A percentile compares a stretch with the other conserved stretches of the same genome.
These are phyloP conservation scores for Hippoglossus hippoglossus DNA, from an alignment of 2,797 vertebrate species.

Conservation along the genomic window DNA sequence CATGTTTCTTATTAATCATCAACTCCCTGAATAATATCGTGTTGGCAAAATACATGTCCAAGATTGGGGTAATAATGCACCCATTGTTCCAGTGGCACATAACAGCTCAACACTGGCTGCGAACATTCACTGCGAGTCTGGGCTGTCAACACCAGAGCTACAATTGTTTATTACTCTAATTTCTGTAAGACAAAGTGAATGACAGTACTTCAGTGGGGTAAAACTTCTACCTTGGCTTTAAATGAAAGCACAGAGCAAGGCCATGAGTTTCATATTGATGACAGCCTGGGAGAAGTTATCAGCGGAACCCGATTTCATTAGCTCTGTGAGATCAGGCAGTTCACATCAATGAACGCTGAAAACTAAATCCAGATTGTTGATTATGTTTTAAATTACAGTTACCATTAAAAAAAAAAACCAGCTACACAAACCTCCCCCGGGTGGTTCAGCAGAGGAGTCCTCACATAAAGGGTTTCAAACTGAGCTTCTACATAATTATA, in stretches of 20 bases:
- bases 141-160: slow-evolving; percentile 25
- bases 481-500: slow-evolving; percentile 36
- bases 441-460: slow-evolving; percentile 29
- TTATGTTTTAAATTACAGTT: slow-evolving; percentile 62
- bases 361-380: slow-evolving; percentile 55
- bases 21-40: neutral
- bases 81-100: slow-evolving; percentile 15
- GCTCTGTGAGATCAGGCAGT: slow-evolving; percentile 37
- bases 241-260: slow-evolving; percentile 8
- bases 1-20: slow-evolving; percentile 24
- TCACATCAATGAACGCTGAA: slow-evolving; percentile 39
- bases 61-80: slow-evolving; percentile 19
- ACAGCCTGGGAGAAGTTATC: slow-evolving; percentile 51
- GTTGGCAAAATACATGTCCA: slow-evolving; percentile 19
- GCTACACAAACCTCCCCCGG: slow-evolving; percentile 45
- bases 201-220: neutral
- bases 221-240: slow-evolving; percentile 1
- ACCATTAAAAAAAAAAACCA: slow-evolving; percentile 46
- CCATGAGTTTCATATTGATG: slow-evolving; percentile 21
- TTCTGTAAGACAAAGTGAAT: slow-evolving; percentile 20
- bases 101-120: slow-evolving; percentile 24
- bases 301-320: slow-evolving; percentile 46
- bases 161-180: slow-evolving; percentile 15
- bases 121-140: slow-evolving; percentile 20
- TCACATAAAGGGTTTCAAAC: slow-evolving; percentile 46